Base-by-base conservation (phyloP, 2,888 invertebrate genomes). In the Phorcus lineatus region DNA sequence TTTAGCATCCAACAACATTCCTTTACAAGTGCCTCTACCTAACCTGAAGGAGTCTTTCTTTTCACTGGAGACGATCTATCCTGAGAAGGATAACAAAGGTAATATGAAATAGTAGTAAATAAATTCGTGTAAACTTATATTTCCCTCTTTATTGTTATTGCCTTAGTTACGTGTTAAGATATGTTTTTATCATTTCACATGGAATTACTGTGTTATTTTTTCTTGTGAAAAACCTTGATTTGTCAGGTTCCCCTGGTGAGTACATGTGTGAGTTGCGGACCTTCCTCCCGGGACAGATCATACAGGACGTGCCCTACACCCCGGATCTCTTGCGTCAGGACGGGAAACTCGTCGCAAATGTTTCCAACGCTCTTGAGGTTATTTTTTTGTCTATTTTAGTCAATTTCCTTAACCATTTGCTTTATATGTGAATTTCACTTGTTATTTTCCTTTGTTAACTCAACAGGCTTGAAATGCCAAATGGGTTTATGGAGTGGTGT, bases 221-320 rank as follows among this genome's bases (percentile, higher is more conserved):
- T 9, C 4, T 2, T 67, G 6, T 28, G 19, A 67, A n/a, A 28
- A 17, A 2, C 4, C 16, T 67, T 36, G 36, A 36, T 36, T 2
- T 36, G 36, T 54, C 76, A 76, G 55, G 54, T 76, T 53, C 66
- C 22, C 24, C 1, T 53, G 13, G 16, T 0, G 28, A 52, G 31
- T 52, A 97, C 90, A 95, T 95, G 0, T 95, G 97, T 0, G 94
- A 97, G 6, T 94, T 97, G 11, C 93, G 97, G 88, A 95, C 96
- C 90, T 97, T 94, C 90, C 94, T 96, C n/a, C 95, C 96, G 0
- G 97, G 97, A 0, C 94, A 95, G 80, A 93, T 96, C 80, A 93
- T 97, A 77, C 93, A 94, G 55, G 93, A 95, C 81, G 95, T 96
- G 0, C 94, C 95, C 0, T 93, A 93, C 78, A 95, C 95, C 0